phyloP scores from a whole-genome alignment of 2,797 vertebrate species.

The Bufotes viridis region DNA sequence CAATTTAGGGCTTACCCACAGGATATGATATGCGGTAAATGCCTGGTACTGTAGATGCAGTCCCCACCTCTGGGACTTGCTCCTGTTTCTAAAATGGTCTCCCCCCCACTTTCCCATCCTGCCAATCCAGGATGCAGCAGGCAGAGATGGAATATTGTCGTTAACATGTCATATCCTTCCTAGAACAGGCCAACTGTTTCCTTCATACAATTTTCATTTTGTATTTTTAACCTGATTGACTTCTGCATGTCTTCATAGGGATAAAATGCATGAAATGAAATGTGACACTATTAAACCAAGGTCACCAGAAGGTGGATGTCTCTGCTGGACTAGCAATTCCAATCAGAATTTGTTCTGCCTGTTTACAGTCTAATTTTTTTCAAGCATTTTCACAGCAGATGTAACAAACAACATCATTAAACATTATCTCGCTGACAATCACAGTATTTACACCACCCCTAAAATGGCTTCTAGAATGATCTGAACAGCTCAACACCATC shows the following conservation, averaged over 20 bases:
- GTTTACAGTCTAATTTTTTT: constrained; percentile 50
- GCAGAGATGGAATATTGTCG: no score
- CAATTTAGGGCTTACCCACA: no score
- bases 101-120: no score
- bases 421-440: constrained; percentile 45
- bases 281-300: constrained; percentile 31
- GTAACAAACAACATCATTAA: constrained; percentile 59
- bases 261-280: constrained; percentile 38
- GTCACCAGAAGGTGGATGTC: constrained; percentile 29
- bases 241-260: background rate
- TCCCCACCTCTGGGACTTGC: no score
- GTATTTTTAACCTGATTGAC: constrained; percentile 1
- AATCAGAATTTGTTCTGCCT: constrained; percentile 52
- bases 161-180: no score
- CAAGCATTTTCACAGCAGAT: constrained; percentile 41
- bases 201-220: background rate
- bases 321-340: constrained; percentile 1
- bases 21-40: no score
- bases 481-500: constrained; percentile 44
- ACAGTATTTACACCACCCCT: constrained; percentile 40
- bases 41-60: no score
- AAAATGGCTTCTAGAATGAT: constrained; percentile 46
- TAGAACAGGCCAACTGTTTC: no score
- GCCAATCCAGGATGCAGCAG: no score
- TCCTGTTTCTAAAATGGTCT: no score